A percentile compares a stretch with the other conserved stretches of the same genome.
Conservation (phyloP, 2,888 invertebrate genomes). For the Hofmannophila pseudospretella region DNA sequence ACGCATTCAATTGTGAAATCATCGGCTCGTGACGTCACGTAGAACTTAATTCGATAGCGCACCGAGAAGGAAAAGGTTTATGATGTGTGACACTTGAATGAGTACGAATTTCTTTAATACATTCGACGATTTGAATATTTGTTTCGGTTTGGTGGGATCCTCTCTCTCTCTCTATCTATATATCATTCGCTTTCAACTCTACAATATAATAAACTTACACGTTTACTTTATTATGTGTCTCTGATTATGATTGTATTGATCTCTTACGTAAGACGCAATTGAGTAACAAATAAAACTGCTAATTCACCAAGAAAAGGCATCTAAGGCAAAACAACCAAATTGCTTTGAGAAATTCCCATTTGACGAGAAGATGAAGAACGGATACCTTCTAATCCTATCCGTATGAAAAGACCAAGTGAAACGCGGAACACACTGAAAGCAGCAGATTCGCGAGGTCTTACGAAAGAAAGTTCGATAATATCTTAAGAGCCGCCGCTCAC, state of each 20-base stretch:
- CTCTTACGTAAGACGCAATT: too few relatives aligned
- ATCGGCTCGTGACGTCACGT: conserved; percentile 53
- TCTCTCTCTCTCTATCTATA: too few relatives aligned
- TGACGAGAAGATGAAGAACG: conserved; percentile 12
- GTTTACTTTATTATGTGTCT: too few relatives aligned
- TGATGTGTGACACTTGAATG: conserved; percentile 20
- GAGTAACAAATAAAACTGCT: too few relatives aligned
- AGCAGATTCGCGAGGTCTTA: conserved; percentile 28
- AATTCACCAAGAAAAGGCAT: too few relatives aligned
- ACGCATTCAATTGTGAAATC: conserved; percentile 60
- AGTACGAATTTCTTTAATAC: conserved; percentile 19
- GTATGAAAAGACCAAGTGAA: conserved; percentile 22
- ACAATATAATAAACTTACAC: too few relatives aligned
- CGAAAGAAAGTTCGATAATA: conserved; percentile 44
- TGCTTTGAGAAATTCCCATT: too few relatives aligned
- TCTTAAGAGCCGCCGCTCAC: conserved; percentile 40
- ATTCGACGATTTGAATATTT: too few relatives aligned
- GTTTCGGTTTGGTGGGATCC: too few relatives aligned
- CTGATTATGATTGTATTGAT: too few relatives aligned
- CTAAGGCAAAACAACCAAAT: too few relatives aligned
- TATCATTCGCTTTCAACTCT: too few relatives aligned
- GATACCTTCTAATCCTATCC: conserved; percentile 6
- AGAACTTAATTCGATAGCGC: conserved; percentile 42
- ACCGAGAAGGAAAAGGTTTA: conserved; percentile 32
- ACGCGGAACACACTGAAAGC: conserved; percentile 21